These are phyloP conservation scores for Mormoops blainvillei DNA, from an alignment of 2,113 vertebrate species.

Conservation along the genomic window DNA sequence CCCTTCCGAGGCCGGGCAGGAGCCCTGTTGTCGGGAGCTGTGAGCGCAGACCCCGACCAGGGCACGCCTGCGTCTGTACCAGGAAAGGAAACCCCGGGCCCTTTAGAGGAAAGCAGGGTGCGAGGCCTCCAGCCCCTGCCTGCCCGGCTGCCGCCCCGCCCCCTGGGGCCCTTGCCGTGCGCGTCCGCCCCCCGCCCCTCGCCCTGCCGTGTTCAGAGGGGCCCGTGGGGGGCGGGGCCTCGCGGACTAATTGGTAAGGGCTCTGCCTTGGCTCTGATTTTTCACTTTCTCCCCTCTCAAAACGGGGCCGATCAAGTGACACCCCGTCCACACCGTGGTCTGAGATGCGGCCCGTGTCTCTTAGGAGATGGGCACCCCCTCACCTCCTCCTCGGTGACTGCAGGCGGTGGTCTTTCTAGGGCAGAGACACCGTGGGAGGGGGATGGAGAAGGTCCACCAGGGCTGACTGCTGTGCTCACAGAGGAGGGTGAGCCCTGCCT, in stretches of 20 bases:
- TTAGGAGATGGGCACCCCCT: not conserved
- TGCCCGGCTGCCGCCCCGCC: rapidly evolving
- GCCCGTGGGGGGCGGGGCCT: not conserved
- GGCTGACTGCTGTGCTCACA: not conserved
- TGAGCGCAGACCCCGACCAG: not conserved
- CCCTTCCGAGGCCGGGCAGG: not conserved
- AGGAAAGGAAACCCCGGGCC: not conserved
- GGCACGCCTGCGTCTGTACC: not conserved
- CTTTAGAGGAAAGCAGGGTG: not conserved
- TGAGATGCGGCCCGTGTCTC: not conserved
- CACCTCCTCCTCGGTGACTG: not conserved
- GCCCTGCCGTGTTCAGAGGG: not conserved
- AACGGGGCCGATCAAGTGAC: constrained; percentile 42
- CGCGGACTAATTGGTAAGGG: not conserved
- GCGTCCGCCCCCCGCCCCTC: rapidly evolving
- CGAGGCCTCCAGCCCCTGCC: not conserved
- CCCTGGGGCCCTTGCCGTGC: not conserved
- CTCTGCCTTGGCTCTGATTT: constrained; percentile 43
- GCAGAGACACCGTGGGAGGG: not conserved
- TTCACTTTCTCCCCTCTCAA: constrained; percentile 16
- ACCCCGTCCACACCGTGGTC: not conserved
- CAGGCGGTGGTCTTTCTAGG: not conserved
- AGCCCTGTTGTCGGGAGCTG: not conserved
- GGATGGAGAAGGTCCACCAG: not conserved
- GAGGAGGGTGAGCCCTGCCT: not conserved